Evolutionary conservation across 2,888 invertebrate genomes (phyloP).

Genomic region (Ametastegia equiseti): DNA sequence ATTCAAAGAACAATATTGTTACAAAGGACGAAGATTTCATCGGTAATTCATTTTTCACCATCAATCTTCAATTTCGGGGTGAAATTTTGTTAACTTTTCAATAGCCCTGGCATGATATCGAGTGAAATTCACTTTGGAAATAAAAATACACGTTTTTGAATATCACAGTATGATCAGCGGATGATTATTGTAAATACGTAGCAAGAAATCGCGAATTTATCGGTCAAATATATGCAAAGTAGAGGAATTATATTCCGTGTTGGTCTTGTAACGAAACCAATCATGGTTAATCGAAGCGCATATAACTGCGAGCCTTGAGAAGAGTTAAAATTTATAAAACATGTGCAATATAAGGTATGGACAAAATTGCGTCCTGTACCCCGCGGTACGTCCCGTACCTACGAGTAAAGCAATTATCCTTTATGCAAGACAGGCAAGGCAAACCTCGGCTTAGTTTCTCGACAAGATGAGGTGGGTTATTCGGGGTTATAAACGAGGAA

Average conservation of each 20-base stretch:
- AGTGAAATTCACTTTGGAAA: too few relatives aligned
- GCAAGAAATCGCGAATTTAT: neutral
- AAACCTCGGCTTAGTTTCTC: neutral
- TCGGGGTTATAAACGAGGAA: neutral
- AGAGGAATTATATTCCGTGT: neutral
- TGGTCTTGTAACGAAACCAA: neutral
- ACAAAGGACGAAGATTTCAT: too few relatives aligned
- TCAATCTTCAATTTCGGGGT: too few relatives aligned
- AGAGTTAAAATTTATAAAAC: neutral
- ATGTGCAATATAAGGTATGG: neutral
- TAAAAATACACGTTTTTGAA: too few relatives aligned
- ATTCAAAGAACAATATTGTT: too few relatives aligned
- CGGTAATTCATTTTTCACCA: too few relatives aligned
- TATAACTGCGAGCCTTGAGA: neutral
- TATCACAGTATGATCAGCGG: neutral
- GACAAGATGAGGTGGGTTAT: neutral
- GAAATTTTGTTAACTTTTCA: too few relatives aligned
- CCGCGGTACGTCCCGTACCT: neutral
- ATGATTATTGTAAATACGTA: neutral
- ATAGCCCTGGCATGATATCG: too few relatives aligned
- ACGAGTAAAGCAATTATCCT: neutral
- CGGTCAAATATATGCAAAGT: slow-evolving; percentile 18
- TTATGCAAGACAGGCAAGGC: neutral
- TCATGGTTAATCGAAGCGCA: neutral
- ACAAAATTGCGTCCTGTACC: neutral